A percentile compares a stretch with the other conserved stretches of the same genome.
Conservation (phyloP, 2,797 vertebrate genomes). For the Leucoraja ocellata region DNA sequence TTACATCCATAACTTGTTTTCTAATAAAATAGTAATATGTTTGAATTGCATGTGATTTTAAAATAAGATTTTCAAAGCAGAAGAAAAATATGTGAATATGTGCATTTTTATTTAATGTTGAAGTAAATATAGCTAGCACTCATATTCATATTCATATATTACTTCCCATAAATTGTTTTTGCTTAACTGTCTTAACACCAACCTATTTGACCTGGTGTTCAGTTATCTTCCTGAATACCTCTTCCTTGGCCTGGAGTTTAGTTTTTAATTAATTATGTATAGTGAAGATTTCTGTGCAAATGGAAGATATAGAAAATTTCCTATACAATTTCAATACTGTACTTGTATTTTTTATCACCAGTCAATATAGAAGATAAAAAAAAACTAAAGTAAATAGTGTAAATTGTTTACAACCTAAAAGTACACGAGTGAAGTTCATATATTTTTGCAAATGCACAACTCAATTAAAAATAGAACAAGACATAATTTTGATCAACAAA, state of each 20-base stretch:
- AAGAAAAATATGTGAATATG: not conserved
- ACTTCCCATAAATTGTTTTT: not conserved
- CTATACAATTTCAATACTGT: not conserved
- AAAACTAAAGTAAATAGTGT: not conserved
- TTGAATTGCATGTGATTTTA: not conserved
- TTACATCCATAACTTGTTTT: not conserved
- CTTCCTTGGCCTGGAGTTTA: not conserved
- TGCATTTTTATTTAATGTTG: conserved; percentile 3
- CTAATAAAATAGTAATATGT: not conserved
- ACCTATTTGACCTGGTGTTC: not conserved
- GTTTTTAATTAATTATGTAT: not conserved
- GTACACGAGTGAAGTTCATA: not conserved
- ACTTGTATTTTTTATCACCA: not conserved
- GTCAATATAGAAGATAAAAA: not conserved
- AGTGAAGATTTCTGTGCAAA: not conserved
- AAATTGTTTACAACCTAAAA: not conserved
- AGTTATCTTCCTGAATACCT: not conserved
- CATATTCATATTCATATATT: no score
- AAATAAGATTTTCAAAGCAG: not conserved
- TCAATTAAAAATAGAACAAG: not conserved
- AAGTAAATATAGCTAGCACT: not conserved
- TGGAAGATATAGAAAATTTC: conserved; percentile 8
- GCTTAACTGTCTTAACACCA: not conserved
- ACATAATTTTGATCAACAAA: not conserved
- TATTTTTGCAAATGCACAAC: not conserved